Conservation (phyloP, 2,113 vertebrate genomes). For the Pycnonotus jocosus region DNA sequence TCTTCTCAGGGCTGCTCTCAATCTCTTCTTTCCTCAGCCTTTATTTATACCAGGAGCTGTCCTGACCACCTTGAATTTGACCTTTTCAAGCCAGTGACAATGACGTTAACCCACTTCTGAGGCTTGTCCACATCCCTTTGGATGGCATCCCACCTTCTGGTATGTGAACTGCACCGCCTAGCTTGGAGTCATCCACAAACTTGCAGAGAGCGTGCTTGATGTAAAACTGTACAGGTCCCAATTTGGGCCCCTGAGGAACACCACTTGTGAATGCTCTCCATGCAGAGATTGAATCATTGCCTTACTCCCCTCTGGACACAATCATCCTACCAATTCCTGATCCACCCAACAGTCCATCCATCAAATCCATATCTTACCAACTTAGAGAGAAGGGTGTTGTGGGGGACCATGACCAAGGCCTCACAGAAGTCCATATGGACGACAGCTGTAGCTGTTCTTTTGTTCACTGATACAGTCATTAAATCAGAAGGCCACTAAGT, state of each 20-base stretch:
- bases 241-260: background rate
- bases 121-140: background rate
- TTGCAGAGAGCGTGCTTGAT: background rate
- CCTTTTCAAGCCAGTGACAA: background rate
- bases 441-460: background rate
- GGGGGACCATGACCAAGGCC: background rate
- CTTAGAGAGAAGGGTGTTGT: background rate
- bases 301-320: background rate
- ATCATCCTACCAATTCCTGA: background rate
- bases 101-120: background rate
- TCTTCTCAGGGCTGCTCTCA: background rate
- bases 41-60: background rate
- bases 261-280: background rate
- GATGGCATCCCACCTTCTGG: background rate
- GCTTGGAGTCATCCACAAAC: background rate
- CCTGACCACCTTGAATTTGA: background rate
- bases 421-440: background rate
- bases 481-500: fast-evolving
- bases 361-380: background rate
- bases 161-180: background rate
- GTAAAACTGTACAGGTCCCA: no score
- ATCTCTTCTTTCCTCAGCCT: background rate
- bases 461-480: no score
- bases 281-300: background rate
- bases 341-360: background rate